Evolutionary conservation across 2,888 invertebrate species (phyloP), one percentile per base, ranked within the genome.

Genomic region (Meteorus cinctellus): DNA sequence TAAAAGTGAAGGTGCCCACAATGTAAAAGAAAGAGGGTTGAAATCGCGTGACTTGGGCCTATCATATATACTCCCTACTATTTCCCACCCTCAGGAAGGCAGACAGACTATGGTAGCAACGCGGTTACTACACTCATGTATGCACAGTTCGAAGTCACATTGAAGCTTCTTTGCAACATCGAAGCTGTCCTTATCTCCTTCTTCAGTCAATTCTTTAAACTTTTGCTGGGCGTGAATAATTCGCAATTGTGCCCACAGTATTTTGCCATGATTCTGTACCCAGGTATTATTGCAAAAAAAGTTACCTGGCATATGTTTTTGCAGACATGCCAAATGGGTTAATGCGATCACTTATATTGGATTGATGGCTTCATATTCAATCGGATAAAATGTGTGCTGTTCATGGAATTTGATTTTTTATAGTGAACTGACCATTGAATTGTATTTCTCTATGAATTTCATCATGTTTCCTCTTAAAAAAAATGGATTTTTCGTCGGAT

Each of bases 21-120:
- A 41, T 55, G 66, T 60, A 34, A 70, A 48, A 41, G 66, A 70
- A 75, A 72, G 51, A 79, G 84, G 82, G 82, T 79, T 84, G 84
- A 83, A 86, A 88, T 89, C 87, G 89, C 89, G 89, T 89, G 89
- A 85, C 83, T 83, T 84, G 85, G 85, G 82, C 83, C 88, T 87
- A 88, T 89, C 87, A 87, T 85, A 86, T 79, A 34, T 34, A 34
- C 79, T 85, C 8, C n/a, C 55, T 19, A 48, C 48, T n/a, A n/a
- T 55, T 55, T 55, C 5, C 55, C 19, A 55, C 55, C 55, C 55
- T 55, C 16, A 14, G n/a, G 60, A 55, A 76, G 72, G 72, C 68
- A 76, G 85, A 85, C 86, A 86, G 87, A 87, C 87, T 86, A n/a
- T 86, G 84, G 80, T 74, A 77, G 79, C 78, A 74, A 85, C 85